Evolutionary conservation across 2,797 vertebrate genomes (phyloP).

Genomic region (Melanotaenia boesemani): DNA sequence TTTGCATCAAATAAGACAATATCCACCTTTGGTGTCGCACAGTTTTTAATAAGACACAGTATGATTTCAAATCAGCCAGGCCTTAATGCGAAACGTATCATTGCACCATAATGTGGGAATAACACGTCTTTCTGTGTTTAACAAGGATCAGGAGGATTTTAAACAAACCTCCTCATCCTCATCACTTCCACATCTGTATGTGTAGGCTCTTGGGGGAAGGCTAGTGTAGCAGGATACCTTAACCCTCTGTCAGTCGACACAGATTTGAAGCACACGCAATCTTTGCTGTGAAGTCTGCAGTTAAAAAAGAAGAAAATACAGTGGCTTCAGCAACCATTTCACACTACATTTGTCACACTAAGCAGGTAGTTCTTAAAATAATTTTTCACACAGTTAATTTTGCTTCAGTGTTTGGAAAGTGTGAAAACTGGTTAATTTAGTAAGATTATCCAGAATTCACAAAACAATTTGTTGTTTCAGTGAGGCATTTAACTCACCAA

Average conservation of each 20-base stretch:
- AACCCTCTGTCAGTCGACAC: conserved; percentile 68
- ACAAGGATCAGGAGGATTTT: conserved; percentile 79
- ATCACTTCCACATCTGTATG: conserved; percentile 60
- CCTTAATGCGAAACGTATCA: conserved; percentile 66
- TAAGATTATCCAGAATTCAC: neutral
- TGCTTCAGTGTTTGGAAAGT: conserved; percentile 8
- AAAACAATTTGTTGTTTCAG: neutral
- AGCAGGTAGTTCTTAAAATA: conserved; percentile 28
- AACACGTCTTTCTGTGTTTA: conserved; percentile 76
- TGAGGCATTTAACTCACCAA: neutral
- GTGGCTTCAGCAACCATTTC: conserved; percentile 31
- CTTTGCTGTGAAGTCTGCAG: conserved; percentile 62
- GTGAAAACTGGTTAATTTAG: conserved; percentile 11
- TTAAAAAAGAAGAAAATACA: conserved; percentile 40
- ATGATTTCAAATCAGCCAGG: conserved; percentile 68
- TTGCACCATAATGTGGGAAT: conserved; percentile 73
- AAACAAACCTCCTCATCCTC: conserved; percentile 41
- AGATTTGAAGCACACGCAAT: conserved; percentile 68
- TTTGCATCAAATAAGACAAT: conserved; percentile 54
- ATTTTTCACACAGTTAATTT: conserved; percentile 37
- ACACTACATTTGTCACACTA: conserved; percentile 37
- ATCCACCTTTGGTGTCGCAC: conserved; percentile 47
- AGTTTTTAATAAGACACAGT: conserved; percentile 65
- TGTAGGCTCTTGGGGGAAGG: conserved; percentile 52
- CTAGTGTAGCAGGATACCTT: conserved; percentile 59